These are phyloP conservation scores for Astropecten irregularis DNA, from an alignment of 53 echinoderm and acorn worm genomes.

Conservation along the genomic window DNA sequence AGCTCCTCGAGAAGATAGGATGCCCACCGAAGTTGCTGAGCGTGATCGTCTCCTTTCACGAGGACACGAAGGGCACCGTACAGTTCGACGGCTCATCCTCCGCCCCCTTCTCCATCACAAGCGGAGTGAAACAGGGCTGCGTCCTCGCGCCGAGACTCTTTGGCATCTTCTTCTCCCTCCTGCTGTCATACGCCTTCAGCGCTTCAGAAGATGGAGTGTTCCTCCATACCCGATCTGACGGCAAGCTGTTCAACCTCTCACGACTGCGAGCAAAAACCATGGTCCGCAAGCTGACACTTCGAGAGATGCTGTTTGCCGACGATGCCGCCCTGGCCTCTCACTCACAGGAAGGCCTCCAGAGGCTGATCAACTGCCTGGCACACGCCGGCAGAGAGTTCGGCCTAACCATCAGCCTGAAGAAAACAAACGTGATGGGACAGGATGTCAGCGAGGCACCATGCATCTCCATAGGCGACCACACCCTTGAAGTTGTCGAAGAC, in stretches of 20 bases:
- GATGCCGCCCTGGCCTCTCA: constrained; percentile 40
- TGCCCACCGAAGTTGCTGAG: too few relatives aligned
- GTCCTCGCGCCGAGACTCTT: constrained; percentile 50
- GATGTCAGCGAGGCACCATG: not conserved
- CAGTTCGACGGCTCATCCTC: too few relatives aligned
- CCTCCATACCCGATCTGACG: too few relatives aligned
- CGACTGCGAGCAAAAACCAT: too few relatives aligned
- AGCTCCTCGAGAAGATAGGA: too few relatives aligned
- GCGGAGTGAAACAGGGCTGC: too few relatives aligned
- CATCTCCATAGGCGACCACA: constrained; percentile 25
- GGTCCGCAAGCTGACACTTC: too few relatives aligned
- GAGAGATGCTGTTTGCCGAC: too few relatives aligned
- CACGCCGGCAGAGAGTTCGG: constrained; percentile 63
- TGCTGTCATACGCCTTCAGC: constrained; percentile 27
- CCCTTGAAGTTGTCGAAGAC: not conserved
- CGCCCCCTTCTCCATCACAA: too few relatives aligned
- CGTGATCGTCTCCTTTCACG: too few relatives aligned
- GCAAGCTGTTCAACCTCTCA: constrained; percentile 38
- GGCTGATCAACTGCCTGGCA: constrained; percentile 47
- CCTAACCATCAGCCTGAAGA: constrained; percentile 68
- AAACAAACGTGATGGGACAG: constrained; percentile 52
- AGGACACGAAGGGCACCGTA: too few relatives aligned
- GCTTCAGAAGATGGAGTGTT: constrained; percentile 5
- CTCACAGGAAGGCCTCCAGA: constrained; percentile 32
- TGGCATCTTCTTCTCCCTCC: constrained; percentile 47